Conservation (phyloP, 1,140 invertebrate genomes). For the Schlechtendalia chinensis region DNA sequence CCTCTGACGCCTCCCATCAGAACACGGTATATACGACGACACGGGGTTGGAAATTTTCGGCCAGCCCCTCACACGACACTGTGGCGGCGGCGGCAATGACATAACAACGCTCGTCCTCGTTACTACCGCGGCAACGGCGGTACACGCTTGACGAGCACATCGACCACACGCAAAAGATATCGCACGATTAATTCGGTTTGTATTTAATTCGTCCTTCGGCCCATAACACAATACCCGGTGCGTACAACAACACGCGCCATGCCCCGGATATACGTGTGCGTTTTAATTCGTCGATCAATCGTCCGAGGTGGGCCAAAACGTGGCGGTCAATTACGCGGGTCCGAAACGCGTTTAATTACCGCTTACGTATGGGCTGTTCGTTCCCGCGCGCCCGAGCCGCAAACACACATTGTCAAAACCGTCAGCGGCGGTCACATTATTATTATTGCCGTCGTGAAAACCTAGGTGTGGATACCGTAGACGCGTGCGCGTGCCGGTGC, state of each 20-base stretch:
- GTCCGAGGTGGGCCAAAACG: neutral
- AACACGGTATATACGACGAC: neutral
- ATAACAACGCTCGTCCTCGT: neutral
- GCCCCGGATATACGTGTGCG: too few relatives aligned
- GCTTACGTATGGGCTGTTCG: constrained; percentile 12
- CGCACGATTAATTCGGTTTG: too few relatives aligned
- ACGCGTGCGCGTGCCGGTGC: neutral
- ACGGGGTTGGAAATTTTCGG: too few relatives aligned
- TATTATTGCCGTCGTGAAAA: neutral
- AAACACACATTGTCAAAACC: constrained; percentile 22
- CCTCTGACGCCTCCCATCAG: neutral
- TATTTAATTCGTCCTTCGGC: too few relatives aligned
- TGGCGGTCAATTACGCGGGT: constrained; percentile 31
- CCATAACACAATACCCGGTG: too few relatives aligned
- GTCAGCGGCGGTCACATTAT: constrained; percentile 12
- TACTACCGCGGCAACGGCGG: too few relatives aligned
- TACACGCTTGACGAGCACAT: too few relatives aligned
- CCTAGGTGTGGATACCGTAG: neutral
- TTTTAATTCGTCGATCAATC: constrained; percentile 24
- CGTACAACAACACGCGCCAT: too few relatives aligned
- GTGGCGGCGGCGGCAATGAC: too few relatives aligned
- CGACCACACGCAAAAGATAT: too few relatives aligned
- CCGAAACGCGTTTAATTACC: constrained; percentile 30
- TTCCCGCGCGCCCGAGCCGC: neutral
- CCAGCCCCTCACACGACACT: too few relatives aligned